Conservation (phyloP, 2,113 vertebrate species). For the Myiagra hebetior region DNA sequence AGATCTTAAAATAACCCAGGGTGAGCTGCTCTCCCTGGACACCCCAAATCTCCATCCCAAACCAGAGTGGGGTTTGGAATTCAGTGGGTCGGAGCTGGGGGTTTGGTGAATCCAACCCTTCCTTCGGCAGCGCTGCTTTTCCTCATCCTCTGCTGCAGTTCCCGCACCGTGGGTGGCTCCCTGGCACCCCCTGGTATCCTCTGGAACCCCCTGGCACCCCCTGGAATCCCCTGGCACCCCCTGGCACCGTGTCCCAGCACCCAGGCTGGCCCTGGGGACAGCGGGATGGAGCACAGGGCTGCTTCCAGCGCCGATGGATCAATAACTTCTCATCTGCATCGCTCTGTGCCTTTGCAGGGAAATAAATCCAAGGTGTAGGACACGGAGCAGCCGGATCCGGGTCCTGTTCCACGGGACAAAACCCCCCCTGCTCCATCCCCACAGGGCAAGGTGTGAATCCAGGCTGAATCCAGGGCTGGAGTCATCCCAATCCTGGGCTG, state of each 20-base stretch:
- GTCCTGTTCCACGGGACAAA: accelerated
- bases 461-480: not conserved
- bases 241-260: not conserved
- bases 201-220: not conserved
- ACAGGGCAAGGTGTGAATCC: accelerated
- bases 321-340: not conserved
- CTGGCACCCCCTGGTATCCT: too few species aligned
- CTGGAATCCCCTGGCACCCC: not conserved
- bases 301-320: not conserved
- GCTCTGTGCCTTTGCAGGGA: not conserved
- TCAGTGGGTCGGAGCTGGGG: too few species aligned
- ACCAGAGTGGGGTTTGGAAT: not conserved
- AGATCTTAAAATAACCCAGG: not conserved
- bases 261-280: not conserved
- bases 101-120: too few species aligned
- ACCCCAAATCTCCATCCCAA: not conserved
- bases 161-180: accelerated
- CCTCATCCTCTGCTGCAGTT: accelerated
- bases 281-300: accelerated
- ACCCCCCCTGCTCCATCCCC: not conserved
- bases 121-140: accelerated
- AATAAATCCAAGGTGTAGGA: not conserved
- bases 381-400: accelerated
- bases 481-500: accelerated
- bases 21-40: not conserved